Evolutionary conservation across 2,797 vertebrate species (phyloP).

Genomic region (Acrocephalus scirpaceus): DNA sequence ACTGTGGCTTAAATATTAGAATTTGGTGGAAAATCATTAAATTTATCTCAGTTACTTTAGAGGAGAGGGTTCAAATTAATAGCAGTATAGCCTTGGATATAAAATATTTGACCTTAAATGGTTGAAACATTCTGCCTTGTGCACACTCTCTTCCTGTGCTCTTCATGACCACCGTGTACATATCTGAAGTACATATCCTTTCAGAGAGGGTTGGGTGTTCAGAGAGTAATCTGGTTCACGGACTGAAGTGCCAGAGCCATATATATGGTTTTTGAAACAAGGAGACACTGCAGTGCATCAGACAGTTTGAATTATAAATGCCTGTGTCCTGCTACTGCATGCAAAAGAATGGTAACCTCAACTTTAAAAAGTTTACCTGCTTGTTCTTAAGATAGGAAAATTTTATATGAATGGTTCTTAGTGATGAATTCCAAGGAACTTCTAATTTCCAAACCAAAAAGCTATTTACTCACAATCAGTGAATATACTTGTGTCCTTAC

Average conservation of each 20-base stretch:
- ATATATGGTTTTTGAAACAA: background rate
- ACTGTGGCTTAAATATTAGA: slow-evolving; percentile 13
- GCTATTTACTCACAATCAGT: background rate
- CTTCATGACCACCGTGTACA: background rate
- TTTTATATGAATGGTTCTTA: background rate
- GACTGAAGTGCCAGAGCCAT: background rate
- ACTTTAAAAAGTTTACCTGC: background rate
- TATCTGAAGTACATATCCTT: background rate
- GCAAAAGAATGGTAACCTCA: background rate
- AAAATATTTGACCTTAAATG: background rate
- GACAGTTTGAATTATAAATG: background rate
- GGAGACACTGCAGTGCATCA: background rate
- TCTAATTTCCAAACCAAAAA: background rate
- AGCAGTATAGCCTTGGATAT: background rate
- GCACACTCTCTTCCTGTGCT: background rate
- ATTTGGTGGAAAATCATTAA: slow-evolving; percentile 19
- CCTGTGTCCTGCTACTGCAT: background rate
- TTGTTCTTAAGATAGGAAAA: background rate
- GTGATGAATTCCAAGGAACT: background rate
- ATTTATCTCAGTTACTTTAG: slow-evolving; percentile 3
- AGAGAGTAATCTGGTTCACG: background rate
- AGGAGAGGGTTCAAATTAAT: background rate
- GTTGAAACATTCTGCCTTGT: background rate
- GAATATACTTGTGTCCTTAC: background rate
- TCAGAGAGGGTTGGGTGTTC: background rate